Conservation (phyloP, 1,140 invertebrate species). For the Zaprionus kolodkinae region DNA sequence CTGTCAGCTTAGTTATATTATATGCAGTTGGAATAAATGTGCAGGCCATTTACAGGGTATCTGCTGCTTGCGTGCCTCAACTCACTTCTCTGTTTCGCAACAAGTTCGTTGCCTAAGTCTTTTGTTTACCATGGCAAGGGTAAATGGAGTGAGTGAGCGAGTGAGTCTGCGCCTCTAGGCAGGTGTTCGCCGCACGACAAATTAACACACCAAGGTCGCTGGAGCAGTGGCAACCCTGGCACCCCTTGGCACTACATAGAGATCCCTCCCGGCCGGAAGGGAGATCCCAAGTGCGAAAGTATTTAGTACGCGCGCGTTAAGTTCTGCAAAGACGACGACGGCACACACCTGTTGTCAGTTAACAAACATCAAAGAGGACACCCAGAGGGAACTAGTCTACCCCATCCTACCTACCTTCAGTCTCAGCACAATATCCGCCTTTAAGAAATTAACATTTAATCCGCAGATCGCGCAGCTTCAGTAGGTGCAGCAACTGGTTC, state of each 20-base stretch:
- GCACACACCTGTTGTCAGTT: slow-evolving; percentile 68
- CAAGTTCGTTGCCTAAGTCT: slow-evolving; percentile 65
- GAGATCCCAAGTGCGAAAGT: slow-evolving; percentile 69
- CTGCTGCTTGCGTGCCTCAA: slow-evolving; percentile 9
- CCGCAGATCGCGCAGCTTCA: slow-evolving; percentile 15
- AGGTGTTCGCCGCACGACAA: slow-evolving; percentile 60
- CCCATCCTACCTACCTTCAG: background rate
- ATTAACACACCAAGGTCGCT: slow-evolving; percentile 82
- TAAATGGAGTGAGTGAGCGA: slow-evolving; percentile 11
- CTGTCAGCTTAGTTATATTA: background rate
- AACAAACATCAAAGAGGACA: slow-evolving; percentile 9
- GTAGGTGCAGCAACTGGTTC: slow-evolving; percentile 43
- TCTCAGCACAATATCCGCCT: too few species aligned
- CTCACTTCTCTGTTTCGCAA: background rate
- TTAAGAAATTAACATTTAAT: slow-evolving; percentile 27
- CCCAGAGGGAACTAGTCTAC: background rate
- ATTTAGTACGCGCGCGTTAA: slow-evolving; percentile 71
- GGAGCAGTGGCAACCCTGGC: slow-evolving; percentile 1
- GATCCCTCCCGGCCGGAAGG: slow-evolving; percentile 41
- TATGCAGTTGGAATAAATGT: slow-evolving; percentile 18
- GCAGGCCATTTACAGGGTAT: background rate
- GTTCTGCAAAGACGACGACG: slow-evolving; percentile 42
- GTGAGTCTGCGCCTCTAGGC: background rate
- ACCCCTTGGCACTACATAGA: slow-evolving; percentile 3
- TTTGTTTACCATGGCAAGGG: slow-evolving; percentile 38